phyloP scores from a whole-genome alignment of 2,113 vertebrate species.

The Amblyornis subalaris region DNA sequence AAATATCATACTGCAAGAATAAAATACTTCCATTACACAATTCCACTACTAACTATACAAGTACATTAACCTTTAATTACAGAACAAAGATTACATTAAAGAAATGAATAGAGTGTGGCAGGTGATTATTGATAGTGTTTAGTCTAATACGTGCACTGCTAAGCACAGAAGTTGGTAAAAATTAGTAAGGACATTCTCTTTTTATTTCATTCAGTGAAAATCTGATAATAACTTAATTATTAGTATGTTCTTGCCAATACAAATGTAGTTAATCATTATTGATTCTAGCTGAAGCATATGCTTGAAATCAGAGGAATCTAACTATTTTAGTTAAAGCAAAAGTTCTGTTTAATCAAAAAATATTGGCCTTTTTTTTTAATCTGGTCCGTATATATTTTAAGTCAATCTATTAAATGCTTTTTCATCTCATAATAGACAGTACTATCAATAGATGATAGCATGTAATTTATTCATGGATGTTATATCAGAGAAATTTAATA shows the following conservation, averaged over 20 bases:
- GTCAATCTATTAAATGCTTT: neutral
- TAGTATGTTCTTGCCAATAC: neutral
- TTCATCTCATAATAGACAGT: neutral
- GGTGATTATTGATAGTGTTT: neutral
- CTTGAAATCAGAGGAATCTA: neutral
- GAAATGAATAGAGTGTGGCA: neutral
- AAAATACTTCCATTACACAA: neutral
- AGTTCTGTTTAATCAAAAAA: neutral
- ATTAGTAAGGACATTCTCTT: neutral
- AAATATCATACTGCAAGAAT: neutral
- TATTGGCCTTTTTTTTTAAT: neutral
- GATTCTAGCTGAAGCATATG: neutral
- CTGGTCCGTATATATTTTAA: neutral
- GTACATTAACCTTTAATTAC: neutral
- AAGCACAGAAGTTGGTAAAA: neutral
- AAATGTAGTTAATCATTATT: neutral
- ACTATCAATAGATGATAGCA: neutral
- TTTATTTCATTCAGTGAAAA: neutral
- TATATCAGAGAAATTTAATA: neutral
- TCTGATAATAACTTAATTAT: neutral
- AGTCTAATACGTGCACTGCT: neutral
- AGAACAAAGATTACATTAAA: neutral
- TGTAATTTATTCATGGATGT: neutral
- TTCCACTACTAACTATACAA: neutral
- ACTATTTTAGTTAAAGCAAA: neutral